Percentiles rank a stretch among this genome's conserved stretches.
Conservation (phyloP, 2,797 vertebrate genomes). For the Tapirus indicus region DNA sequence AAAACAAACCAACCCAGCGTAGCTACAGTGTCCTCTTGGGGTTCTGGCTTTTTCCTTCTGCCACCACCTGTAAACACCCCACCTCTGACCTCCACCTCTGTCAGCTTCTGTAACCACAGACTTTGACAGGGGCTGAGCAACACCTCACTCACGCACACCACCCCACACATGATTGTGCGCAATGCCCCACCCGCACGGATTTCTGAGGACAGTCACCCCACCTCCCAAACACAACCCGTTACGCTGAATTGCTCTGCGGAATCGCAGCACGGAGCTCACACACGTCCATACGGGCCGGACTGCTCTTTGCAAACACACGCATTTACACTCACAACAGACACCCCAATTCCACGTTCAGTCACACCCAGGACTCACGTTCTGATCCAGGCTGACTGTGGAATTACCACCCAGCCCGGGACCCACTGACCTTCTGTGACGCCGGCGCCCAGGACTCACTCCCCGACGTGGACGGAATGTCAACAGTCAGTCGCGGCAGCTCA, state of each 20-base stretch:
- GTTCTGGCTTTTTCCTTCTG: not conserved
- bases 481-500: conserved; percentile 26
- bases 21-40: not conserved
- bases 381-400: not conserved
- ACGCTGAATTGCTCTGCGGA: not conserved
- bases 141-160: not conserved
- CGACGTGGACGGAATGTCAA: conserved; percentile 23
- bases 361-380: conserved; percentile 24
- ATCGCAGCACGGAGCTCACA: not conserved
- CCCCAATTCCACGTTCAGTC: conserved; percentile 14
- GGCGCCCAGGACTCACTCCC: not conserved
- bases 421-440: conserved; percentile 66
- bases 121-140: not conserved
- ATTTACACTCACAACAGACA: conserved; percentile 25
- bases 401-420: not conserved
- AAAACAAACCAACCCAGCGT: not conserved
- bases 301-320: conserved; percentile 41
- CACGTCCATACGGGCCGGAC: not conserved
- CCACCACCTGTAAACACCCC: conserved; percentile 66
- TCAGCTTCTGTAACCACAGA: not conserved
- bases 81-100: conserved; percentile 38
- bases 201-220: conserved; percentile 60
- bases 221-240: conserved; percentile 6
- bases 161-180: not conserved
- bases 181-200: conserved; percentile 3